A percentile compares a stretch with the other conserved stretches of the same genome.
Evolutionary conservation across 2,113 vertebrate species (phyloP).

Genomic region (Zeus faber): DNA sequence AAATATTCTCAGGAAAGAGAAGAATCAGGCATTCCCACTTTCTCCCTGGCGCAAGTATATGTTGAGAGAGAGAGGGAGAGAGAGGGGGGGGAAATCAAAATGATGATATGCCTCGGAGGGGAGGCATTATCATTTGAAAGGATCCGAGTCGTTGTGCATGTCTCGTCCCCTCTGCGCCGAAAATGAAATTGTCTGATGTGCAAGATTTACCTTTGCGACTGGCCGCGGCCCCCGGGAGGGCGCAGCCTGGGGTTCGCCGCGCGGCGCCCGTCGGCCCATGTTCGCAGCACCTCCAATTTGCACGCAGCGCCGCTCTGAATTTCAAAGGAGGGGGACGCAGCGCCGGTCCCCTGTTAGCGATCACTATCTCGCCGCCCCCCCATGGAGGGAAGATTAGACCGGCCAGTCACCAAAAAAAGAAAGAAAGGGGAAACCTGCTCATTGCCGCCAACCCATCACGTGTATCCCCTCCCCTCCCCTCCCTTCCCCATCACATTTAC

Average conservation of each 20-base stretch:
- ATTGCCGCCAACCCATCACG: too few species aligned
- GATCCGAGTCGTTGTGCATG: slow-evolving; percentile 73
- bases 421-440: too few species aligned
- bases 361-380: slow-evolving; percentile 79
- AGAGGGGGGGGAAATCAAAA: slow-evolving; percentile 41
- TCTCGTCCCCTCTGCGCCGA: slow-evolving; percentile 76
- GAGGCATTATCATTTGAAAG: slow-evolving; percentile 82
- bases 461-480: too few species aligned
- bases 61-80: slow-evolving; percentile 1
- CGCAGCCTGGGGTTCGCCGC: slow-evolving; percentile 63
- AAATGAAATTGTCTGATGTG: slow-evolving; percentile 87
- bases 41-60: too few species aligned
- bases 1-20: too few species aligned
- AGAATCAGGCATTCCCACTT: too few species aligned
- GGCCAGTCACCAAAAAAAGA: too few species aligned
- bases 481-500: too few species aligned
- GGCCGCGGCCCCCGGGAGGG: slow-evolving; percentile 70
- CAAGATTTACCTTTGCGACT: slow-evolving; percentile 82
- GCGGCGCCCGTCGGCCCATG: slow-evolving; percentile 71
- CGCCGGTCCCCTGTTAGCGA: slow-evolving; percentile 76
- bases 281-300: slow-evolving; percentile 81
- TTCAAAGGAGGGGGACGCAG: slow-evolving; percentile 77
- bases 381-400: too few species aligned
- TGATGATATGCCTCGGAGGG: slow-evolving; percentile 64
- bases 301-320: slow-evolving; percentile 79